A percentile compares a stretch with the other conserved stretches of the same genome.
Evolutionary conservation across 2,888 invertebrate species (phyloP).

Genomic region (Cryptus armator): DNA sequence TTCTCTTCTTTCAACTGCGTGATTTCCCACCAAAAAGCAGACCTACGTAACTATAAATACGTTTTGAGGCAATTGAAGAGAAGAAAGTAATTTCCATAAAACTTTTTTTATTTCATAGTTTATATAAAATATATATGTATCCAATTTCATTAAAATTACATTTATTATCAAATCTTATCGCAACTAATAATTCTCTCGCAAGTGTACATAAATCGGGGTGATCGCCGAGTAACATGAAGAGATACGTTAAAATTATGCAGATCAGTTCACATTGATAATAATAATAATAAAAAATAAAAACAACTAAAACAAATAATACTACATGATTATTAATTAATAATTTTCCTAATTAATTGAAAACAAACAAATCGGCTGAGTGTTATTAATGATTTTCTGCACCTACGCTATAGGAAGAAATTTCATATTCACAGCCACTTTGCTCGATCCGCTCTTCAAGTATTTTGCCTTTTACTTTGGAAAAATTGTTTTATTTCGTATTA

Average conservation of each 20-base stretch:
- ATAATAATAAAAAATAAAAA: background rate
- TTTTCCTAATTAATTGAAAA: background rate
- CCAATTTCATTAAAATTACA: background rate
- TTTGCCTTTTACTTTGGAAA: background rate
- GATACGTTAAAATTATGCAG: constrained; percentile 1
- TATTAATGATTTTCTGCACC: background rate
- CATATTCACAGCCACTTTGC: background rate
- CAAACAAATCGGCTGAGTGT: background rate
- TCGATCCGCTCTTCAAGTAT: background rate
- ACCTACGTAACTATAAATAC: too few relatives aligned
- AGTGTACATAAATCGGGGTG: background rate
- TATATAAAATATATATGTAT: background rate
- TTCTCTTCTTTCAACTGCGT: too few relatives aligned
- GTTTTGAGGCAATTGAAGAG: too few relatives aligned
- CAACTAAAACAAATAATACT: constrained; percentile 23
- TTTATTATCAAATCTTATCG: background rate
- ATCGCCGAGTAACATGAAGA: background rate
- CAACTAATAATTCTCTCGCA: background rate
- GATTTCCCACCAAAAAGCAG: too few relatives aligned
- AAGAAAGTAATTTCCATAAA: background rate
- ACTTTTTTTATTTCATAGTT: background rate
- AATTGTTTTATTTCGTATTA: background rate
- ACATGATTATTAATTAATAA: background rate
- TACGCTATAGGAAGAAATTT: background rate
- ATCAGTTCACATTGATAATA: background rate